A percentile compares a stretch with the other conserved stretches of the same genome.
These are phyloP conservation scores for Pammene fasciana DNA, from an alignment of 2,888 invertebrate genomes.

Conservation along the genomic window DNA sequence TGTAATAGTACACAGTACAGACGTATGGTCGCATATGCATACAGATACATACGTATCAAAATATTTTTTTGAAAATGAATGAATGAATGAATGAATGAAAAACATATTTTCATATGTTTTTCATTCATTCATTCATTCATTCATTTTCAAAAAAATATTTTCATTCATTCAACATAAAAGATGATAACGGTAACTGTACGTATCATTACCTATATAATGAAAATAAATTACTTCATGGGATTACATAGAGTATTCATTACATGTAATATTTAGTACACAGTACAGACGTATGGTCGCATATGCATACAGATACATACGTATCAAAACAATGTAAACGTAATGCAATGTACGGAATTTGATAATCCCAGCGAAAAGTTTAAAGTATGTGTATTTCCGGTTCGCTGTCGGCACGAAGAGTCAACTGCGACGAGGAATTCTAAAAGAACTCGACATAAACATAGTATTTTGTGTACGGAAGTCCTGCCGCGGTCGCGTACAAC, in stretches of 20 bases:
- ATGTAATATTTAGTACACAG: too few species aligned
- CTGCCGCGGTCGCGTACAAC: constrained; percentile 80
- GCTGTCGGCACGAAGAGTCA: constrained; percentile 76
- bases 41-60: background rate
- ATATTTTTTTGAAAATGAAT: too few species aligned
- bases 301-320: background rate
- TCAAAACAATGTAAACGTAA: constrained; percentile 11
- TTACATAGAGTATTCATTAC: background rate
- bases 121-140: too few species aligned
- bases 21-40: background rate
- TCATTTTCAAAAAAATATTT: too few species aligned
- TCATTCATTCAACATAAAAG: too few species aligned
- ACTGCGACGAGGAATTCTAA: constrained; percentile 77
- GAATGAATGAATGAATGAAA: too few species aligned
- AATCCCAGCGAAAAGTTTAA: constrained; percentile 57
- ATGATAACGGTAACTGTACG: too few species aligned
- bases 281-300: too few species aligned
- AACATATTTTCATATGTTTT: too few species aligned
- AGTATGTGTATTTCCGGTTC: constrained; percentile 69
- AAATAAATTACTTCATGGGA: background rate
- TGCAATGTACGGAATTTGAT: constrained; percentile 37
- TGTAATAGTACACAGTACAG: too few species aligned
- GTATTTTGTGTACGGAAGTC: constrained; percentile 82
- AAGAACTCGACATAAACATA: constrained; percentile 79
- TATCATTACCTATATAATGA: too few species aligned